A percentile compares a stretch with the other conserved stretches of the same genome.
These are phyloP conservation scores for Andrena bucephala DNA, from an alignment of 2,888 invertebrate species.

Conservation along the genomic window DNA sequence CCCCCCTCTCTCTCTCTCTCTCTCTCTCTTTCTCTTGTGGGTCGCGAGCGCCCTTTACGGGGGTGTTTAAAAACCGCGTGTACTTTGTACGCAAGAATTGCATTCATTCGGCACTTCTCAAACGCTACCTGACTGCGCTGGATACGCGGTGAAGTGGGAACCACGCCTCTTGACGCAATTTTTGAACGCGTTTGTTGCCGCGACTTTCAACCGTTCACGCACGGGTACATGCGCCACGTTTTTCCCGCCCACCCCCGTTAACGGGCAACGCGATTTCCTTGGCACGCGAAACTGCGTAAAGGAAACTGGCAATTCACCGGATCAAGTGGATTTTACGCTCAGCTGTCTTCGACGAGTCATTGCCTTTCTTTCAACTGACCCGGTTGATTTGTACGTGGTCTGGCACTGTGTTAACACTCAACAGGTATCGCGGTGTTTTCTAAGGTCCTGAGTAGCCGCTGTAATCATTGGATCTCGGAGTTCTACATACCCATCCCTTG, in stretches of 20 bases:
- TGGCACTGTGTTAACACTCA: background rate
- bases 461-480: no score
- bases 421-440: no score
- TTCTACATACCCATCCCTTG: no score
- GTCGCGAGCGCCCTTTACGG: conserved; percentile 50
- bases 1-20: background rate
- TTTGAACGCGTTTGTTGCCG: conserved; percentile 58
- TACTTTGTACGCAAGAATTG: conserved; percentile 61
- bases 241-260: background rate
- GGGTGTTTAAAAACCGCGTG: conserved; percentile 61
- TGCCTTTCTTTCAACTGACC: background rate
- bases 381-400: background rate
- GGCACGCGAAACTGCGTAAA: conserved; percentile 22
- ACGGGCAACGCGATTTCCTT: conserved; percentile 40
- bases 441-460: no score
- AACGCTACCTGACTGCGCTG: conserved; percentile 56
- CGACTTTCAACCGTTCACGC: conserved; percentile 55
- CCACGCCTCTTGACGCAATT: conserved; percentile 54
- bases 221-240: conserved; percentile 31
- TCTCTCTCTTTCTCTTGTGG: background rate
- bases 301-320: conserved; percentile 17
- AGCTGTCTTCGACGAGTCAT: background rate
- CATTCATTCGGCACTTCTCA: conserved; percentile 58
- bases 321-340: background rate
- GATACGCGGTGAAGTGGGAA: conserved; percentile 56